These are phyloP conservation scores for Oryzias celebensis DNA, from an alignment of 2,113 vertebrate genomes.

Conservation along the genomic window DNA sequence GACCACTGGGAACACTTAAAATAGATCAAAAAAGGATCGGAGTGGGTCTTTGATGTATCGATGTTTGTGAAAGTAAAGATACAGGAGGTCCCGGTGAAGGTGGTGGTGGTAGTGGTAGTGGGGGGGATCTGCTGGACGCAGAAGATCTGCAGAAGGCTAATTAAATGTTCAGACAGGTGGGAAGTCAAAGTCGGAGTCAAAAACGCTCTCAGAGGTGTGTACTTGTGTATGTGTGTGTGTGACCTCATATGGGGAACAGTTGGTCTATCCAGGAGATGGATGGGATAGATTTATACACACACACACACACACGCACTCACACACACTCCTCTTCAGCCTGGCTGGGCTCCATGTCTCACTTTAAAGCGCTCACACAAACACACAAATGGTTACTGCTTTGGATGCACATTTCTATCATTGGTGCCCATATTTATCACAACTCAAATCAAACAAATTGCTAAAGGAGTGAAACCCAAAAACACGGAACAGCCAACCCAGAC, in stretches of 20 bases:
- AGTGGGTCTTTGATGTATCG: too few relatives aligned
- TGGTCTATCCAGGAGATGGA: slow-evolving; percentile 58
- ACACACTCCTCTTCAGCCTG: slow-evolving; percentile 3
- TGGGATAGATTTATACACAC: slow-evolving; percentile 30
- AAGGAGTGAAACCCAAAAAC: too few relatives aligned
- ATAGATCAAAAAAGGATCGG: too few relatives aligned
- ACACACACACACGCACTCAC: slow-evolving; percentile 10
- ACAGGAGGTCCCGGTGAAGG: slow-evolving; percentile 2
- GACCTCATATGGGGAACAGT: slow-evolving; percentile 57
- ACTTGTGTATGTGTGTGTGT: slow-evolving; percentile 5
- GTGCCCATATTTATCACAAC: too few relatives aligned
- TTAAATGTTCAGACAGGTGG: slow-evolving; percentile 51
- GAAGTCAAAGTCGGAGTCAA: slow-evolving; percentile 22
- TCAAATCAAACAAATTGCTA: too few relatives aligned
- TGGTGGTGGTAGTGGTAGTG: too few relatives aligned
- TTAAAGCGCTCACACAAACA: neutral
- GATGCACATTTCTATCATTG: too few relatives aligned
- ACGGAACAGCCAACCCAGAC: too few relatives aligned
- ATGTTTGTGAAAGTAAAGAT: too few relatives aligned
- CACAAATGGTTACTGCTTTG: too few relatives aligned
- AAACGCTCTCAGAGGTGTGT: slow-evolving; percentile 33
- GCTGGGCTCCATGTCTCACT: slow-evolving; percentile 20
- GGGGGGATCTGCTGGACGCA: slow-evolving; percentile 10
- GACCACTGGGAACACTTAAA: too few relatives aligned
- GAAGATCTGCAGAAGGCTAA: slow-evolving; percentile 62